Conservation (phyloP, 2,113 vertebrate species). For the Micromys minutus region DNA sequence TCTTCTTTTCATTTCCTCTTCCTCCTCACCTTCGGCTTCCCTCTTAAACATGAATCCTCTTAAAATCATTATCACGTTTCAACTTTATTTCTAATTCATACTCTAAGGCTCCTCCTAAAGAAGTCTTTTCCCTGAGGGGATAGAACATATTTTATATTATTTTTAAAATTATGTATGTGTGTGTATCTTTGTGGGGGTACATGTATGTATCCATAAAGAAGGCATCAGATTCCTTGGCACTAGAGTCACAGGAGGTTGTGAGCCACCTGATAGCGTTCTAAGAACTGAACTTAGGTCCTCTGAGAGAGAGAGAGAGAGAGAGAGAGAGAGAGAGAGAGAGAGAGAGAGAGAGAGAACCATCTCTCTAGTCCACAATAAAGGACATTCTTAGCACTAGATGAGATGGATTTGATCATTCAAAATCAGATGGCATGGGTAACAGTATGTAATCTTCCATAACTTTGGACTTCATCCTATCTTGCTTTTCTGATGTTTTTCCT, state of each 20-base stretch:
- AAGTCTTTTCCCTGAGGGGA: neutral
- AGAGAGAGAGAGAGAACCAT: too few relatives aligned
- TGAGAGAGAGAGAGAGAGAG: too few relatives aligned
- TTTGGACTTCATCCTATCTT: neutral
- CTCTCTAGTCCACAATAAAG: neutral
- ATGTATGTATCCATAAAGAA: neutral
- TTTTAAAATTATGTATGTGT: neutral
- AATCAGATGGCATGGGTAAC: neutral
- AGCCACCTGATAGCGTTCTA: too few relatives aligned
- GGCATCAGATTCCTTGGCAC: neutral
- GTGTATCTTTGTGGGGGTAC: neutral
- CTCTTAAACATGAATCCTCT: neutral
- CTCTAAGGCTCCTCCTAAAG: neutral
- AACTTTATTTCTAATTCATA: neutral
- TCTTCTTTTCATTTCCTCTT: too few relatives aligned
- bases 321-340: too few relatives aligned
- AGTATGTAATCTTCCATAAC: neutral
- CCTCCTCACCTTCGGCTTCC: neutral
- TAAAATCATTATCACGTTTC: slow-evolving; percentile 7
- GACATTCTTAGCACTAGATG: neutral
- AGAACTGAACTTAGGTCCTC: neutral
- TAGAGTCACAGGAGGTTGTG: neutral
- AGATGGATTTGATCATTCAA: neutral
- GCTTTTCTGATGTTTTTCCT: neutral
- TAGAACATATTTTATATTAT: neutral